Conservation (phyloP, 2,888 invertebrate species). For the Tholera decimalis region DNA sequence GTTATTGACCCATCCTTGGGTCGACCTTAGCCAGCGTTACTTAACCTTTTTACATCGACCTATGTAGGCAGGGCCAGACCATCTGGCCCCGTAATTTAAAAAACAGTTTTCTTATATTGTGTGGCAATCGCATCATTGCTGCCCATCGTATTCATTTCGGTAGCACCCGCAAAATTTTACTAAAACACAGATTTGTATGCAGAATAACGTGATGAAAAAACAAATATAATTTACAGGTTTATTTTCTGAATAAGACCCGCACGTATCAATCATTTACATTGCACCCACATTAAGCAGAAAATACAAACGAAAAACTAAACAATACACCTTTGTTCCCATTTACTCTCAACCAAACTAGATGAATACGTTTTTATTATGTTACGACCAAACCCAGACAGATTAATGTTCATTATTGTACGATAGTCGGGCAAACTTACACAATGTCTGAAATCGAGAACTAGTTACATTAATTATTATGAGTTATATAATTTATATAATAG, state of each 20-base stretch:
- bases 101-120: too few relatives aligned
- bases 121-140: background rate
- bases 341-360: constrained; percentile 10
- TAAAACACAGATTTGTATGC: background rate
- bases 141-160: background rate
- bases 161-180: background rate
- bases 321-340: background rate
- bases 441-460: constrained; percentile 18
- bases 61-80: too few relatives aligned
- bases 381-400: constrained; percentile 1
- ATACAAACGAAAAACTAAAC: constrained; percentile 19
- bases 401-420: constrained; percentile 24
- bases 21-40: too few relatives aligned
- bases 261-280: constrained; percentile 19
- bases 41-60: too few relatives aligned
- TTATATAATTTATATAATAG: constrained; percentile 11
- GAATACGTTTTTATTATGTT: constrained; percentile 2
- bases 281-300: constrained; percentile 31
- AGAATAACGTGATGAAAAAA: background rate
- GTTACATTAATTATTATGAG: constrained; percentile 32
- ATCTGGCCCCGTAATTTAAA: too few relatives aligned
- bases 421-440: constrained; percentile 19
- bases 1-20: too few relatives aligned
- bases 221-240: constrained; percentile 6
- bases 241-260: constrained; percentile 4